These are phyloP conservation scores for Chaenocephalus aceratus DNA, from an alignment of 2,113 vertebrate genomes.

Conservation along the genomic window DNA sequence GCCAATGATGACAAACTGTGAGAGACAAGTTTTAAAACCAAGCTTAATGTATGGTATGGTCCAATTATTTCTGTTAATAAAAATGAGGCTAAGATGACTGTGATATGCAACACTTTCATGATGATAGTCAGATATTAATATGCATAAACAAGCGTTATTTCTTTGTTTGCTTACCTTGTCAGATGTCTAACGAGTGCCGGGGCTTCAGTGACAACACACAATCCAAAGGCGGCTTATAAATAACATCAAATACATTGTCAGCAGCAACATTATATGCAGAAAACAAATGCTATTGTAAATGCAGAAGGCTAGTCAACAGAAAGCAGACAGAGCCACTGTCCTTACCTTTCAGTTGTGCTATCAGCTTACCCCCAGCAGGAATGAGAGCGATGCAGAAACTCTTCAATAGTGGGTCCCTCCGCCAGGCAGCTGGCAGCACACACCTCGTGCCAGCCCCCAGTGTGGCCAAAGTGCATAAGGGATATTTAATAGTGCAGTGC, in stretches of 20 bases:
- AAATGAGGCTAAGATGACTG: not conserved
- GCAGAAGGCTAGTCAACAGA: slow-evolving; percentile 25
- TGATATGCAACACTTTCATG: slow-evolving; percentile 3
- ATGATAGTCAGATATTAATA: not conserved
- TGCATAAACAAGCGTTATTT: slow-evolving; percentile 14
- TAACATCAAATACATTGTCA: slow-evolving; percentile 1
- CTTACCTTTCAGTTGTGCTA: slow-evolving; percentile 68
- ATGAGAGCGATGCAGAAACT: slow-evolving; percentile 80
- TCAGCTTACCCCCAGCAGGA: slow-evolving; percentile 77
- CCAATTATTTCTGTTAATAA: not conserved
- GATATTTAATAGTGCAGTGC: slow-evolving; percentile 65
- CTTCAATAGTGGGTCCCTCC: slow-evolving; percentile 71
- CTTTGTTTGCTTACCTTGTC: slow-evolving; percentile 65
- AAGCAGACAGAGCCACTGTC: slow-evolving; percentile 64
- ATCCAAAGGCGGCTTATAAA: slow-evolving; percentile 15
- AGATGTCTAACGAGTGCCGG: not conserved
- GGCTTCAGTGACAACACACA: slow-evolving; percentile 31
- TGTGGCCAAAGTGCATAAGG: slow-evolving; percentile 44
- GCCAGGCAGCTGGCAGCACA: slow-evolving; percentile 72
- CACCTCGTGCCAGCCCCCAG: slow-evolving; percentile 54
- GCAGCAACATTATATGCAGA: not conserved
- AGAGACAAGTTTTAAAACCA: not conserved
- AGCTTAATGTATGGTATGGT: not conserved
- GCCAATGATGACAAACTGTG: not conserved
- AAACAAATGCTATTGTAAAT: slow-evolving; percentile 32